Evolutionary conservation across 2,113 vertebrate species (phyloP).

Genomic region (Percopsis transmontana): DNA sequence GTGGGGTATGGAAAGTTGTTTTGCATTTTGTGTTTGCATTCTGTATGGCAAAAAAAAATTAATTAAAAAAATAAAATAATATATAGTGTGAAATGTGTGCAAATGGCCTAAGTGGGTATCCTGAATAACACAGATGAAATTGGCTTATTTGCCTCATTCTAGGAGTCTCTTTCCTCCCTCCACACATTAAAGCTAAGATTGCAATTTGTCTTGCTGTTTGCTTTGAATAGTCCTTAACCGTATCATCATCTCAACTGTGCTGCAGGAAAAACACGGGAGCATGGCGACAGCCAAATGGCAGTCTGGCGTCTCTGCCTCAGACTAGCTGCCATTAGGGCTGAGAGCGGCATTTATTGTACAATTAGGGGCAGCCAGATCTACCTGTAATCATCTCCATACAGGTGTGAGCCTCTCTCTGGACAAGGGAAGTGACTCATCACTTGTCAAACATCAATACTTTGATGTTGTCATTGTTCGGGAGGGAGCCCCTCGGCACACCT

Average conservation of each 20-base stretch:
- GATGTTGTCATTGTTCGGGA: slow-evolving; percentile 75
- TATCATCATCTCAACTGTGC: slow-evolving; percentile 87
- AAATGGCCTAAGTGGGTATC: slow-evolving; percentile 49
- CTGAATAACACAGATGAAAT: slow-evolving; percentile 57
- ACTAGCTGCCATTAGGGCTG: slow-evolving; percentile 90
- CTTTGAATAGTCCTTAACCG: slow-evolving; percentile 85
- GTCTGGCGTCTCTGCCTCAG: slow-evolving; percentile 88
- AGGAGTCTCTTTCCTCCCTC: slow-evolving; percentile 64
- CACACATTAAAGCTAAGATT: slow-evolving; percentile 82
- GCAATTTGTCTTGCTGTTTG: slow-evolving; percentile 84
- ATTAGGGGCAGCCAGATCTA: slow-evolving; percentile 90
- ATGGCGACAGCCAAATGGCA: slow-evolving; percentile 93
- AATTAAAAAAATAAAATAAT: slow-evolving; percentile 33
- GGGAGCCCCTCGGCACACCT: slow-evolving; percentile 71
- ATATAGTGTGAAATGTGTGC: slow-evolving; percentile 26
- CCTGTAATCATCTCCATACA: slow-evolving; percentile 94
- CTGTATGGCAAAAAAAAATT: slow-evolving; percentile 13
- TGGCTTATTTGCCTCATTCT: slow-evolving; percentile 71
- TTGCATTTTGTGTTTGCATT: no score
- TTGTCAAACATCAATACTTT: slow-evolving; percentile 84
- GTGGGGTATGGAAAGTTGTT: no score
- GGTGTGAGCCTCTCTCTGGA: slow-evolving; percentile 86
- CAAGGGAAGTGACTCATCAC: slow-evolving; percentile 86
- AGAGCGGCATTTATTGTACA: slow-evolving; percentile 94
- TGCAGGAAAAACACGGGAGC: slow-evolving; percentile 82